These are phyloP conservation scores for Melanostigma gelatinosum DNA, from an alignment of 2,113 vertebrate genomes.

Conservation along the genomic window DNA sequence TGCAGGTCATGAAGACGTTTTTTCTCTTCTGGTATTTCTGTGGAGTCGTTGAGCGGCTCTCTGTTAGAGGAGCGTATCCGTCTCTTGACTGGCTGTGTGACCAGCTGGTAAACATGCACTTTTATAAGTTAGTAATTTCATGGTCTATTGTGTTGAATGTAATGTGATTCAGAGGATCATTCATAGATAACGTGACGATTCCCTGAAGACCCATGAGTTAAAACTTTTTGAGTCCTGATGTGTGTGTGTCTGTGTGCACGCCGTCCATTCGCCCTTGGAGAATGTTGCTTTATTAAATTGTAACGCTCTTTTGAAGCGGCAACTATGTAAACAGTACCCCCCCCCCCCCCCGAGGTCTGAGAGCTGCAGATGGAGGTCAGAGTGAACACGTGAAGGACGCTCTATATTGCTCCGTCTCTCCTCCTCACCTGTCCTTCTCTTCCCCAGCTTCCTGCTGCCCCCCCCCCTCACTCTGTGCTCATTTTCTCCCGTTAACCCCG, in stretches of 20 bases:
- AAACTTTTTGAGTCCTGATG: too few species aligned
- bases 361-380: constrained; percentile 9
- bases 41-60: too few species aligned
- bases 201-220: too few species aligned
- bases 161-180: too few species aligned
- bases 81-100: neutral
- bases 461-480: neutral
- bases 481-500: constrained; percentile 46
- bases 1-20: neutral
- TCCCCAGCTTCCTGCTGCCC: neutral
- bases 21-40: neutral
- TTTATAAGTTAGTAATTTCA: too few species aligned
- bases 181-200: too few species aligned
- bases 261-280: constrained; percentile 32
- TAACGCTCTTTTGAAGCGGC: constrained; percentile 21
- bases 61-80: neutral
- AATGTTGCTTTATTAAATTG: constrained; percentile 37
- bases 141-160: too few species aligned
- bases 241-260: too few species aligned
- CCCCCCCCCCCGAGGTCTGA: neutral
- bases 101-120: too few species aligned
- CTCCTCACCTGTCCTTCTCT: neutral
- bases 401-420: neutral
- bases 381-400: constrained; percentile 34
- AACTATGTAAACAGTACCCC: constrained; percentile 24